Evolutionary conservation across 2,888 invertebrate species (phyloP), one percentile per base, ranked within the genome.

Genomic region (Pristionchus maxplancki): DNA sequence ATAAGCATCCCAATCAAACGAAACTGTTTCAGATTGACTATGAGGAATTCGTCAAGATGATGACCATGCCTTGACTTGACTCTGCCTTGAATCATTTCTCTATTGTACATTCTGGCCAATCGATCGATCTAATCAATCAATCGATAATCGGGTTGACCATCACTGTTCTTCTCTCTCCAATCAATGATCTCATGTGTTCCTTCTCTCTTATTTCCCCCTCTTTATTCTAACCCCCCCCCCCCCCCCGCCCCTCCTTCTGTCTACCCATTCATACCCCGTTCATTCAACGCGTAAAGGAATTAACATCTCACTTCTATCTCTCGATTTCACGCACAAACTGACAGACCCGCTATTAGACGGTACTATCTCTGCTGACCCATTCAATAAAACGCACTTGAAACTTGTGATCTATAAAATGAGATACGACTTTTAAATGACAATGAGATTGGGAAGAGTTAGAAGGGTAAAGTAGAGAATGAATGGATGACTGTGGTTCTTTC

Each of bases 11-110:
- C 17, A 17, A 20, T 40, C 20, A 40, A 67, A 17, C 67, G 31
- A 34, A 34, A 28, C 48, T 15, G 48, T 74, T 93, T 82, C 91
- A 94, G 94, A 94, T 94, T 88, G 93, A 94, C 89, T 94, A 94
- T 90, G 94, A 94, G 89, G 94, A 94, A 88, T 94, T 94, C 90
- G 93, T 93, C 78, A 89, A 90, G 87, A 90, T 90, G 90, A 89
- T 90, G 90, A 89, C 88, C 4, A 71, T 88, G 87, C 82, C 87
- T 28, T 89, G 88, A 87, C 3, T 28, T 15, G 20, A 78, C 40
- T n/a, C n/a, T n/a, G n/a, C n/a, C n/a, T n/a, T 31, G 34, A 9
- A 15, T 48, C 31, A 40, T 50, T 34, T 71, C 50, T 28, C 34
- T 71, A 67, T 11, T 87, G 71, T 87, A 87, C 67, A 71, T 67